Evolutionary conservation across 1,140 invertebrate genomes (phyloP), one percentile per base, ranked within the genome.

Genomic region (Delia radicum): DNA sequence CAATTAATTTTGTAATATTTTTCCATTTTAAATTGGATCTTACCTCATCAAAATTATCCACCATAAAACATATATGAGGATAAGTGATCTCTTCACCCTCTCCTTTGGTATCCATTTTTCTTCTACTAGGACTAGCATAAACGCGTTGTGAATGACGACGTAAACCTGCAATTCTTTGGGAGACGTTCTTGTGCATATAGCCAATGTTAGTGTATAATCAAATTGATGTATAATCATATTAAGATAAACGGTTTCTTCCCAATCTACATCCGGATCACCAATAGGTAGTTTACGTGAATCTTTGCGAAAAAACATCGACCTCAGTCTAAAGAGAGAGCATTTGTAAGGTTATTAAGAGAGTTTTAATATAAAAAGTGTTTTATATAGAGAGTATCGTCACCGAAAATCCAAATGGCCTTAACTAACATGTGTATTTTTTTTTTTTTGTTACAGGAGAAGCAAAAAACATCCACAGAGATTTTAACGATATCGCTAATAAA

Each of bases 1-100:
- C 27, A 48, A 71, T 37, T 24, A 5, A 74, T 1, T 15, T 29
- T 0, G 1, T 21, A 3, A 65, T 29, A 46, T 5, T 71, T 65
- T 6, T 42, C 27, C 48, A 73, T 5, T n/a, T n/a, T 73, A 24
- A 75, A 72, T 18, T 12, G 7, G 21, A 3, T 71, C 79, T 85
- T 83, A 97, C 95, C 91, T 99, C 96, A 88, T 99, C 98, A 88
- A 99, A 99, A 89, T 99, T 98, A 87, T 99, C 98, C 65, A 99
- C 96, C 91, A 97, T 97, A 87, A 99, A 99, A 88, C 96, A 99
- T 79, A 99, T 96, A 89, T 98, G 95, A 2, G 98, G 98, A 89
- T 99, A 99, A 31, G 96, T 98, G 85, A 99, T 99, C 88, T 99
- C 96, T 88, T 99, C 98, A 77, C 95, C 92, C 84, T 98, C 97